These are phyloP conservation scores for Silurus aristotelis DNA, from an alignment of 2,797 vertebrate genomes.

Conservation along the genomic window DNA sequence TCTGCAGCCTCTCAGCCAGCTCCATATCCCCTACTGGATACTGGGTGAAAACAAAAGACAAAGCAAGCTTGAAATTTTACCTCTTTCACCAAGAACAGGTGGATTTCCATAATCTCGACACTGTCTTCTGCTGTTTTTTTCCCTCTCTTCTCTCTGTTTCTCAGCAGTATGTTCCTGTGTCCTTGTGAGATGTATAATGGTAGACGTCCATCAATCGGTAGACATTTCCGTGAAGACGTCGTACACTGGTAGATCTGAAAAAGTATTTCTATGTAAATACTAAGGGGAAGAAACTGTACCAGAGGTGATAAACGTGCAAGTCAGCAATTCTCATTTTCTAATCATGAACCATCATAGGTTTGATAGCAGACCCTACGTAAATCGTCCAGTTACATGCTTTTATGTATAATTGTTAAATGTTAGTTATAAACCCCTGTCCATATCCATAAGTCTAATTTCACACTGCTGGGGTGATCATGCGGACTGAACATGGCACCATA, in stretches of 20 bases:
- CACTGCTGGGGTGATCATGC: not conserved
- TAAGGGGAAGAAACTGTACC: not conserved
- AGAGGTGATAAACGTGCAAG: not conserved
- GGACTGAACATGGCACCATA: not conserved
- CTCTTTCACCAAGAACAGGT: constrained; percentile 54
- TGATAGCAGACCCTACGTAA: not conserved
- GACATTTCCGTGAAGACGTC: not conserved
- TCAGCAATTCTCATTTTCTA: not conserved
- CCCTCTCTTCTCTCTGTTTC: constrained; percentile 4
- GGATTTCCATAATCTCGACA: constrained; percentile 30
- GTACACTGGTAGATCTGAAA: not conserved
- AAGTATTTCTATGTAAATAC: not conserved
- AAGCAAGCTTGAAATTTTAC: constrained; percentile 53
- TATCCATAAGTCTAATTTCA: not conserved
- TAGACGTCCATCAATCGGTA: not conserved
- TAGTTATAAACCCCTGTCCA: no score
- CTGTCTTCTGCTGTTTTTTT: not conserved
- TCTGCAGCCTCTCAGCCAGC: constrained; percentile 38
- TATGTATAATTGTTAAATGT: not conserved
- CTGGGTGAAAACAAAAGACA: constrained; percentile 42
- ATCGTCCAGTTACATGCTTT: not conserved
- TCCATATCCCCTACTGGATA: constrained; percentile 43
- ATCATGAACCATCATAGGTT: not conserved
- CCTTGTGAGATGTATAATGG: no score
- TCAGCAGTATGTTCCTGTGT: not conserved